Percentiles rank a stretch among this genome's conserved stretches.
These are phyloP conservation scores for Dendrolimus punctatus DNA, from an alignment of 1,140 invertebrate species.

Conservation along the genomic window DNA sequence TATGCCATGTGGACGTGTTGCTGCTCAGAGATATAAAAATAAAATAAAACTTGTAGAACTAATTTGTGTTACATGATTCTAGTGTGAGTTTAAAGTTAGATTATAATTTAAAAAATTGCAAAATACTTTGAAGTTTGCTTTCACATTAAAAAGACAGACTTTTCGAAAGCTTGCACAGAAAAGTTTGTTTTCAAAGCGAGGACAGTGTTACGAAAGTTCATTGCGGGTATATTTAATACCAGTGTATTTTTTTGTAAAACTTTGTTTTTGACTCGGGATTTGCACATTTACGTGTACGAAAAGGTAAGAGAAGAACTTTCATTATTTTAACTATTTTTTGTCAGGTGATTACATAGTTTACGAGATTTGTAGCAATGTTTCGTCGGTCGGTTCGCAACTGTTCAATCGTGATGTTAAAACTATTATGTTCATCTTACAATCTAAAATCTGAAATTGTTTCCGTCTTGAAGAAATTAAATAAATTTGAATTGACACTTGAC, in stretches of 20 bases:
- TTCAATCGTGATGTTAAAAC: too few relatives aligned
- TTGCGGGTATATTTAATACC: neutral
- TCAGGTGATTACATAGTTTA: too few relatives aligned
- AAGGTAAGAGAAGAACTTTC: constrained; percentile 10
- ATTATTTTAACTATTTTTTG: too few relatives aligned
- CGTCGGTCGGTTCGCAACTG: too few relatives aligned
- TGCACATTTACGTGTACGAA: constrained; percentile 15
- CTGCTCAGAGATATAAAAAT: constrained; percentile 13
- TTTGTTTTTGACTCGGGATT: constrained; percentile 44
- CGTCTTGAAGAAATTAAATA: too few relatives aligned
- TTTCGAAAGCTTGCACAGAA: constrained; percentile 17
- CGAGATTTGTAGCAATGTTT: too few relatives aligned
- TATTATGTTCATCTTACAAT: too few relatives aligned
- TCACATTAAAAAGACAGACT: constrained; percentile 7
- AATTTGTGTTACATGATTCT: constrained; percentile 32
- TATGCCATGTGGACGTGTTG: constrained; percentile 26
- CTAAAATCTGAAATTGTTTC: too few relatives aligned
- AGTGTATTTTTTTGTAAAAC: constrained; percentile 7
- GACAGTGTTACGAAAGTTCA: constrained; percentile 47
- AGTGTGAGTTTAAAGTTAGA: constrained; percentile 17
- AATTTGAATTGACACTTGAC: too few relatives aligned
- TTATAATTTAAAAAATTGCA: constrained; percentile 1
- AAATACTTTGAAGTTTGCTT: neutral
- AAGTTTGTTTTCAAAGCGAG: constrained; percentile 29
- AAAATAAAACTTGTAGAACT: constrained; percentile 7